A percentile compares a stretch with the other conserved stretches of the same genome.
These are phyloP conservation scores for Acinonyx jubatus DNA, from an alignment of 2,113 vertebrate species.

Conservation along the genomic window DNA sequence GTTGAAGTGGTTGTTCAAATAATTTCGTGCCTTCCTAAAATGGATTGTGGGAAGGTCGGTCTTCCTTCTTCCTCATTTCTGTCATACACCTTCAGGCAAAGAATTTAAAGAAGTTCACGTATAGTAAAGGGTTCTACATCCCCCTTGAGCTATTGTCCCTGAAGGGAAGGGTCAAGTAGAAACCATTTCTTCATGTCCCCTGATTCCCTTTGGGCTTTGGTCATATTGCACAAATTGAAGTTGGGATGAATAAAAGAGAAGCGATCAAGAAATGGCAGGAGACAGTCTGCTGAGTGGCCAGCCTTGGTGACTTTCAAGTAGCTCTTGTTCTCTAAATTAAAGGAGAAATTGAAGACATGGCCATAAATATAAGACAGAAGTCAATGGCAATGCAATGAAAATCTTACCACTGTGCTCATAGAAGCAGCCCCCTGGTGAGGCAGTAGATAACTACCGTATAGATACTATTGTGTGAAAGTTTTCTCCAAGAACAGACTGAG, in stretches of 20 bases:
- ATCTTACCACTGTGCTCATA: not conserved
- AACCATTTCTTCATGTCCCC: conserved; percentile 23
- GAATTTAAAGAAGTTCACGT: not conserved
- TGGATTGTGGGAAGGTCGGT: not conserved
- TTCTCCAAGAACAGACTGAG: not conserved
- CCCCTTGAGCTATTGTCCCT: not conserved
- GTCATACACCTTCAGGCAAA: conserved; percentile 18
- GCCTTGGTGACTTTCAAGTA: conserved; percentile 56
- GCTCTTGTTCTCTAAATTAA: conserved; percentile 68
- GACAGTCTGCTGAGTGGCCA: conserved; percentile 51
- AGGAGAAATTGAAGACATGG: conserved; percentile 68
- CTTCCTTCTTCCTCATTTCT: conserved; percentile 24
- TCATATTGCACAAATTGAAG: conserved; percentile 64
- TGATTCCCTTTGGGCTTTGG: not conserved
- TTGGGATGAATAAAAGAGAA: conserved; percentile 68
- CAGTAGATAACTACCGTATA: not conserved
- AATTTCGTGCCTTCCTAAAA: conserved; percentile 5
- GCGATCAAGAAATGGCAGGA: conserved; percentile 58
- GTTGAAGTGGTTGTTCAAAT: conserved; percentile 29
- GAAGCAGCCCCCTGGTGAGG: not conserved
- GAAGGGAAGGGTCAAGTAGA: conserved; percentile 46
- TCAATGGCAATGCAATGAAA: conserved; percentile 58
- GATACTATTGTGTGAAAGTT: not conserved
- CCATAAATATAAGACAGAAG: conserved; percentile 76
- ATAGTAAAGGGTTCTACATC: not conserved